phyloP scores from a whole-genome alignment of 1,140 invertebrate genomes.

The Octopus sinensis region DNA sequence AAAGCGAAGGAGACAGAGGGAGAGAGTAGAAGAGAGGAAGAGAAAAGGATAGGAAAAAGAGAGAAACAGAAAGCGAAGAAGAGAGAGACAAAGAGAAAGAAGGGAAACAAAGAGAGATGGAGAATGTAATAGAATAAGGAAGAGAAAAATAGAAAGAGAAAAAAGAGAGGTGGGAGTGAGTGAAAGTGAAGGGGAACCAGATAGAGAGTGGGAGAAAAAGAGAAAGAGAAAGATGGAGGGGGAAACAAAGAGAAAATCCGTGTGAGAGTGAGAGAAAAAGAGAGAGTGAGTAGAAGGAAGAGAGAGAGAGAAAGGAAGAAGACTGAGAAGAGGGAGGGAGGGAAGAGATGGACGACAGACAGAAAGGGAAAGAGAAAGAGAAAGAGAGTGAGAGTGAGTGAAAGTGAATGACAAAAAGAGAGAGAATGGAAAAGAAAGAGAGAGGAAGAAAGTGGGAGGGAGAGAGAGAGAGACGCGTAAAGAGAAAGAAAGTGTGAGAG shows the following conservation, averaged over 20 bases:
- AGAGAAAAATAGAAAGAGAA: neutral
- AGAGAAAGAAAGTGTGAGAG: no score
- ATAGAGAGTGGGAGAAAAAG: neutral
- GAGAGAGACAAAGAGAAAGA: neutral
- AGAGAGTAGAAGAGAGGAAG: neutral
- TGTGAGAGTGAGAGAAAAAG: neutral
- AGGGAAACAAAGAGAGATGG: neutral
- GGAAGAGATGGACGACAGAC: no score
- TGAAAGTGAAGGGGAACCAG: neutral
- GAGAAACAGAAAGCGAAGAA: neutral
- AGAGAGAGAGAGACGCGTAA: no score
- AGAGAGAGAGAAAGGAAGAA: neutral
- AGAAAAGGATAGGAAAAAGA: neutral
- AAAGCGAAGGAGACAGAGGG: neutral
- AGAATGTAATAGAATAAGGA: neutral
- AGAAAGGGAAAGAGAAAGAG: no score
- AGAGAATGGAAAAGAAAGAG: no score
- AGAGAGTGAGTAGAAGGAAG: neutral
- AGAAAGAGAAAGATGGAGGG: neutral
- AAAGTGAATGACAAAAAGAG: no score
- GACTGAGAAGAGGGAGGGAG: neutral
- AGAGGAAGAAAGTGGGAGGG: no score
- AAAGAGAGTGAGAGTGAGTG: no score
- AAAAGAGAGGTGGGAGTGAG: neutral
- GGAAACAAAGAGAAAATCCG: neutral